These are phyloP conservation scores for Enteromius trimaculatus DNA, from an alignment of 2,797 vertebrate species.

Conservation along the genomic window DNA sequence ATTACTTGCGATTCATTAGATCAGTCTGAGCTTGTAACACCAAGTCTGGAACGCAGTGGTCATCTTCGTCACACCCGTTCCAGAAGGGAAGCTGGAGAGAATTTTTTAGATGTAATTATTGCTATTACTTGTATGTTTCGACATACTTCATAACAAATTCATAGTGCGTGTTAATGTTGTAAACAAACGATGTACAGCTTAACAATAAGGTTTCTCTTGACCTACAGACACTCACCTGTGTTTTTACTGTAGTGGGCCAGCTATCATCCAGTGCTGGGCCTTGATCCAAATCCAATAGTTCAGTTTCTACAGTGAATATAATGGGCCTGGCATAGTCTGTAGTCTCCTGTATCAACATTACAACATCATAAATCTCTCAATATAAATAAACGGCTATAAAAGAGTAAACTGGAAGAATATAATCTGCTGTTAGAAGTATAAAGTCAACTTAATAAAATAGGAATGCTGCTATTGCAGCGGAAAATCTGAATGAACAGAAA, in stretches of 20 bases:
- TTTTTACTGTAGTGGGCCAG: slow-evolving; percentile 88
- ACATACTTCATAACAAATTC: background rate
- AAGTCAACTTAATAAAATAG: slow-evolving; percentile 27
- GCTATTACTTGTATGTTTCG: background rate
- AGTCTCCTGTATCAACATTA: slow-evolving; percentile 83
- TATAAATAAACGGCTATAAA: background rate
- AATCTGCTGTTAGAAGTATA: slow-evolving; percentile 16
- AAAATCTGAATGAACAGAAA: background rate
- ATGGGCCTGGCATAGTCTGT: slow-evolving; percentile 94
- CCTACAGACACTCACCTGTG: slow-evolving; percentile 77
- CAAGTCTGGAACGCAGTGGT: slow-evolving; percentile 92
- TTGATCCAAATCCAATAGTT: slow-evolving; percentile 76
- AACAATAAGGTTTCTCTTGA: background rate
- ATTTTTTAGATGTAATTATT: background rate
- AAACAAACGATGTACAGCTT: background rate
- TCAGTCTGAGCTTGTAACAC: slow-evolving; percentile 87
- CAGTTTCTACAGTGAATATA: slow-evolving; percentile 85
- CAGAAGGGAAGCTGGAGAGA: slow-evolving; percentile 90
- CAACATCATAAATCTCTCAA: slow-evolving; percentile 21
- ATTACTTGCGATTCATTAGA: slow-evolving; percentile 88
- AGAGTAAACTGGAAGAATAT: slow-evolving; percentile 13
- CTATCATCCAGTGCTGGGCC: slow-evolving; percentile 87
- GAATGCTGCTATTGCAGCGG: slow-evolving; percentile 5
- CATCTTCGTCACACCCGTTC: slow-evolving; percentile 96
- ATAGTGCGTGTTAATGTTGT: background rate